phyloP scores from a whole-genome alignment of 1,140 invertebrate species.

The Tribolium madens region DNA sequence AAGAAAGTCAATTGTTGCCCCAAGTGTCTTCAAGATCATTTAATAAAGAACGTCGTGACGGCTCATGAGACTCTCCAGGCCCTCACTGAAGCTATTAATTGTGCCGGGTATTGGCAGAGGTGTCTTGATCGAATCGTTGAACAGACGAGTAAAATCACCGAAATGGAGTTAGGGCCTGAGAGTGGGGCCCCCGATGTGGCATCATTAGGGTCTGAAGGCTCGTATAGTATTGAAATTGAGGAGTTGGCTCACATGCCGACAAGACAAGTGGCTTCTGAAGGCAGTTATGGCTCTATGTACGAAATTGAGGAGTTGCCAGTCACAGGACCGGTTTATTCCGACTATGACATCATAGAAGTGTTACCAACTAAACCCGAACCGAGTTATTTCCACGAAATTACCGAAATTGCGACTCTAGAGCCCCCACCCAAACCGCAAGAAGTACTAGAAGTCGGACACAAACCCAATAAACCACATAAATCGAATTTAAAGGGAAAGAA shows the following conservation, averaged over 20 bases:
- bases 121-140: slow-evolving; percentile 58
- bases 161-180: not conserved
- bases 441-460: not conserved
- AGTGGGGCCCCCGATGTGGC: not conserved
- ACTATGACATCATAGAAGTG: not conserved
- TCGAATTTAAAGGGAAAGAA: not conserved
- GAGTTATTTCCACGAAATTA: not conserved
- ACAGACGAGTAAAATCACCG: slow-evolving; percentile 43
- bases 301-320: slow-evolving; percentile 52
- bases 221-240: slow-evolving; percentile 34
- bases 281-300: slow-evolving; percentile 49
- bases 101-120: slow-evolving; percentile 58
- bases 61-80: slow-evolving; percentile 58
- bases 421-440: not conserved
- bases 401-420: not conserved
- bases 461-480: not conserved
- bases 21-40: slow-evolving; percentile 59
- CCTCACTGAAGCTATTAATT: slow-evolving; percentile 58
- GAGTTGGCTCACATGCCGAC: not conserved
- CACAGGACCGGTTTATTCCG: not conserved
- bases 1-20: slow-evolving; percentile 58
- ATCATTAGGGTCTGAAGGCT: not conserved
- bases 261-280: not conserved
- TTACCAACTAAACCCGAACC: not conserved
- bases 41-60: slow-evolving; percentile 58